phyloP scores from a whole-genome alignment of 2,888 invertebrate species.

The Iphiclides podalirius region DNA sequence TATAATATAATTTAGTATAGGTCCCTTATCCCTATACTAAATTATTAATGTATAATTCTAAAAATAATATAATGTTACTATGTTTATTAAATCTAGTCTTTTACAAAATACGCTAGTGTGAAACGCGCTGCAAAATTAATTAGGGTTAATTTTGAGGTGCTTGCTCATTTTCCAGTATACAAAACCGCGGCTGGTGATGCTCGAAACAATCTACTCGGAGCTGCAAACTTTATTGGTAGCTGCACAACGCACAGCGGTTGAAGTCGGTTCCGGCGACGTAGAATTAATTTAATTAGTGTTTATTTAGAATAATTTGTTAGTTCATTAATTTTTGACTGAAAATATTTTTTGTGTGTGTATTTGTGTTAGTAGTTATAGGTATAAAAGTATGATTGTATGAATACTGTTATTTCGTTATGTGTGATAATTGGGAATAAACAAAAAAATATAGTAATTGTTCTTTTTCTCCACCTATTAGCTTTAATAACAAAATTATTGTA shows the following conservation, averaged over 20 bases:
- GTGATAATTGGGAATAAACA: no score
- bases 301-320: not conserved
- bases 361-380: not conserved
- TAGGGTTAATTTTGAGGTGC: not conserved
- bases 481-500: no score
- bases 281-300: slow-evolving; percentile 16
- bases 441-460: no score
- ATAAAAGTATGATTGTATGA: not conserved
- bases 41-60: no score
- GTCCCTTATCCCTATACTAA: no score
- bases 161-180: slow-evolving; percentile 58
- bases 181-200: slow-evolving; percentile 61
- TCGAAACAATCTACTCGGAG: slow-evolving; percentile 63
- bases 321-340: not conserved
- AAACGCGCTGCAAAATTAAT: not conserved
- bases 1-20: no score
- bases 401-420: no score
- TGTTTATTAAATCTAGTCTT: no score
- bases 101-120: not conserved
- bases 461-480: no score
- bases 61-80: no score
- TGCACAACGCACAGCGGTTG: slow-evolving; percentile 32
- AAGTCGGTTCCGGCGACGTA: slow-evolving; percentile 42
- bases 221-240: slow-evolving; percentile 51
- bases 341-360: not conserved